Evolutionary conservation across 2,797 vertebrate species (phyloP).

Genomic region (Heteromormyrus szaboi): DNA sequence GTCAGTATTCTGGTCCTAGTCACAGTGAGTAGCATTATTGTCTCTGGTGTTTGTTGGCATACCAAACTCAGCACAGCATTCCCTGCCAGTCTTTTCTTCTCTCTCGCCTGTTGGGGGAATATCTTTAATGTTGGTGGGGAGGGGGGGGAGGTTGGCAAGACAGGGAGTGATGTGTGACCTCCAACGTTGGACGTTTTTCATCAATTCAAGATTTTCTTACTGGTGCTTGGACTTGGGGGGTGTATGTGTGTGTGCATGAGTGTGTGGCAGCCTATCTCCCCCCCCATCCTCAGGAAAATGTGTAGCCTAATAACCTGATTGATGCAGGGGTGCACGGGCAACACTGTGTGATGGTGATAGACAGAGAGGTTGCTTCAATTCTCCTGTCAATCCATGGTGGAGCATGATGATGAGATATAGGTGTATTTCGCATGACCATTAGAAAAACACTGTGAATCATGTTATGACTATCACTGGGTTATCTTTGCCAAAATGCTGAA

Average conservation of each 20-base stretch:
- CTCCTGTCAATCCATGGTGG: background rate
- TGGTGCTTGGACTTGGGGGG: background rate
- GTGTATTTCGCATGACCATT: background rate
- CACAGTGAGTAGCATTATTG: background rate
- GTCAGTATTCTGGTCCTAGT: background rate
- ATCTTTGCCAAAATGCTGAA: background rate
- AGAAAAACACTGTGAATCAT: background rate
- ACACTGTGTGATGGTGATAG: background rate
- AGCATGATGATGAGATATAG: background rate
- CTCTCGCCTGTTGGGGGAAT: background rate
- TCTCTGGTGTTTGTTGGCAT: background rate
- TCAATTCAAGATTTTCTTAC: background rate
- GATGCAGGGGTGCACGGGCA: background rate
- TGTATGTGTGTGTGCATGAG: background rate
- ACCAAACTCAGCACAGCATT: background rate
- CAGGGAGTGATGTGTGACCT: background rate
- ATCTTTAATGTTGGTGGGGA: background rate
- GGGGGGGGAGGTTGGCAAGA: background rate
- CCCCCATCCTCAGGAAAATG: background rate
- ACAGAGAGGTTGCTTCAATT: background rate
- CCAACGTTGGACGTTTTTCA: background rate
- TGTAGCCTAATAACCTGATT: background rate
- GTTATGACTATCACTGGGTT: background rate
- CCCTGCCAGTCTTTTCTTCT: background rate
- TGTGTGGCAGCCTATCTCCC: background rate